Percentiles rank a stretch among this genome's conserved stretches.
phyloP scores from a whole-genome alignment of 1,140 invertebrate genomes.

The Vanessa tameamea region DNA sequence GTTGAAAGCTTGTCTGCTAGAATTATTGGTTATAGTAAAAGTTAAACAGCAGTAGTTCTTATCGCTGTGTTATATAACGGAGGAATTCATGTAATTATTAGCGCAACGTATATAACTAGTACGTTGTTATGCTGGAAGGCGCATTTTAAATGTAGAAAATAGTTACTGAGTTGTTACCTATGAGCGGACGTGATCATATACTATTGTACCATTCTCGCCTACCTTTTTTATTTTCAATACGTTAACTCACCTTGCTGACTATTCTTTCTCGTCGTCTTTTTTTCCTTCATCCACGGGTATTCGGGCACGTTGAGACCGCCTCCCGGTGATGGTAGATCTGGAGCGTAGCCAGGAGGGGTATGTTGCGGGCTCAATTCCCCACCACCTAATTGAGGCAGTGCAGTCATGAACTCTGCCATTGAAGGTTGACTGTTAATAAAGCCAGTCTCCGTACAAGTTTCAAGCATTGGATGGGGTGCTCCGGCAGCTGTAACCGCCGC shows the following conservation, averaged over 20 bases:
- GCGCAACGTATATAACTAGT: no score
- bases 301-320: conserved; percentile 91
- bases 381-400: conserved; percentile 86
- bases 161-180: no score
- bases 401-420: conserved; percentile 95
- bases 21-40: no score
- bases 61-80: no score
- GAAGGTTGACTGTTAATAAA: conserved; percentile 96
- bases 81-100: no score
- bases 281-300: conserved; percentile 99
- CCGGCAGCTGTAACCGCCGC: conserved; percentile 76
- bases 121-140: no score
- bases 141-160: no score
- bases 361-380: conserved; percentile 82
- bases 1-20: background rate
- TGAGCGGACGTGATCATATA: no score
- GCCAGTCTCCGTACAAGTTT: conserved; percentile 86
- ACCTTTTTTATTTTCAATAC: background rate
- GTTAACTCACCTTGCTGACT: conserved; percentile 92
- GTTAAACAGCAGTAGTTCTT: no score
- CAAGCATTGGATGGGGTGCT: conserved; percentile 75
- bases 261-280: conserved; percentile 95
- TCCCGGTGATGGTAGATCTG: conserved; percentile 84
- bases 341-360: conserved; percentile 81
- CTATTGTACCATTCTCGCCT: no score